These are phyloP conservation scores for Trididemnum clinides DNA, from an alignment of 23 tunicate species.

Conservation along the genomic window DNA sequence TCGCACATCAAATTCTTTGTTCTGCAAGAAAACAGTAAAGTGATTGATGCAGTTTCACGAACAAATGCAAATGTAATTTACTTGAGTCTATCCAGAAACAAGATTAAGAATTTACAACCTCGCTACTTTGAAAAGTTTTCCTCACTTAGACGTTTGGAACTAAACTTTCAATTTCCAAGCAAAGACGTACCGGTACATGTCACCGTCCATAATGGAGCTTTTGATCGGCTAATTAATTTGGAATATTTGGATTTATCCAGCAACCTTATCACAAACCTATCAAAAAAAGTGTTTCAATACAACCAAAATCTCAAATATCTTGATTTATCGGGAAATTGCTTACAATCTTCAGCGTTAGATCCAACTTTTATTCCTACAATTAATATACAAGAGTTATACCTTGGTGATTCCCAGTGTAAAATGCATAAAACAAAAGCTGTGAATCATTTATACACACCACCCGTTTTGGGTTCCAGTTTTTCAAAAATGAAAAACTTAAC, in stretches of 20 bases:
- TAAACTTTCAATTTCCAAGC: background rate
- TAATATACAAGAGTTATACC: background rate
- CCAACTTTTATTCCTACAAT: background rate
- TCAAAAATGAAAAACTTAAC: background rate
- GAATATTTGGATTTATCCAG: slow-evolving; percentile 4
- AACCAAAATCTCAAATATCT: background rate
- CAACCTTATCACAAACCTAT: background rate
- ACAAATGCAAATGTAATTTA: background rate
- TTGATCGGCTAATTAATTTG: background rate
- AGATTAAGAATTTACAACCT: background rate
- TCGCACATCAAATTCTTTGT: background rate
- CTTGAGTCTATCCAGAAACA: background rate
- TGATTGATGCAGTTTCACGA: background rate
- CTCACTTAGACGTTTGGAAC: background rate
- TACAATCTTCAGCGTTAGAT: background rate
- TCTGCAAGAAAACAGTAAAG: background rate
- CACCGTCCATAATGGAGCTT: background rate
- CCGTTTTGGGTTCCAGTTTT: background rate
- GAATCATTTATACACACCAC: background rate
- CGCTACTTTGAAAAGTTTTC: background rate
- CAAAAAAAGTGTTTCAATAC: background rate
- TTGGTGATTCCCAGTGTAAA: background rate
- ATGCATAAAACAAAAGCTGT: background rate
- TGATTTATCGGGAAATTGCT: slow-evolving; percentile 13
- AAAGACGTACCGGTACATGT: background rate